These are phyloP conservation scores for Chironomus tentans DNA, from an alignment of 2,888 invertebrate genomes.

Conservation along the genomic window DNA sequence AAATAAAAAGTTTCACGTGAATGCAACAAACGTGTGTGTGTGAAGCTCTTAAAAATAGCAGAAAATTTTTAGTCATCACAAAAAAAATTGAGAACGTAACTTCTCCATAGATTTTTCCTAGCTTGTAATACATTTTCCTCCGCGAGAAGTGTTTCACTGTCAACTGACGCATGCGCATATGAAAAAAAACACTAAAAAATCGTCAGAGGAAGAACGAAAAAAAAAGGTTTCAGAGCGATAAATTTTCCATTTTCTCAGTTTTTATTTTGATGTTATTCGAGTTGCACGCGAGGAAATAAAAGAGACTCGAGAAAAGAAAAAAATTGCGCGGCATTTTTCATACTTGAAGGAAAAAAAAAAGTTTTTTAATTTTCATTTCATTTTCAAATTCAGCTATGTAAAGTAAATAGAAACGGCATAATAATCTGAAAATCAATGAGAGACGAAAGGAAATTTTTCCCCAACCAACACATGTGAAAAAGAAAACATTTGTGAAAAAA, in stretches of 20 bases:
- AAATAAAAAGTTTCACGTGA: too few relatives aligned
- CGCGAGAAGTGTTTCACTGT: background rate
- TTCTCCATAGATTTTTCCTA: too few relatives aligned
- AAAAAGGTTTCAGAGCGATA: slow-evolving; percentile 1
- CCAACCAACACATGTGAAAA: background rate
- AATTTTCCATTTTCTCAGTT: slow-evolving; percentile 24
- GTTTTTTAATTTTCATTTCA: background rate
- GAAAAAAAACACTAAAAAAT: background rate
- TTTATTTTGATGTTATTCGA: slow-evolving; percentile 25
- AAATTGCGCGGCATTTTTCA: slow-evolving; percentile 19
- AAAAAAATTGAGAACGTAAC: too few relatives aligned
- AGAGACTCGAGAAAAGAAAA: background rate
- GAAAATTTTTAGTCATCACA: too few relatives aligned
- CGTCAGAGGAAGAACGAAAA: background rate
- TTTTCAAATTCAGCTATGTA: background rate
- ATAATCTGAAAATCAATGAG: background rate
- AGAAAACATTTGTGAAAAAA: background rate
- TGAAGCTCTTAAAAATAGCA: too few relatives aligned
- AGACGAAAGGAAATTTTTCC: too few relatives aligned
- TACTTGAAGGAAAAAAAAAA: background rate
- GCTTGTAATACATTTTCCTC: too few relatives aligned
- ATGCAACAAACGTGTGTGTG: too few relatives aligned
- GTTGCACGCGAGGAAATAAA: slow-evolving; percentile 12
- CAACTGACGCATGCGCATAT: background rate
- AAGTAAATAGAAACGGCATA: background rate